Percentiles rank a stretch among this genome's conserved stretches.
Evolutionary conservation across 2,888 invertebrate species (phyloP).

Genomic region (Drosophila falleni): DNA sequence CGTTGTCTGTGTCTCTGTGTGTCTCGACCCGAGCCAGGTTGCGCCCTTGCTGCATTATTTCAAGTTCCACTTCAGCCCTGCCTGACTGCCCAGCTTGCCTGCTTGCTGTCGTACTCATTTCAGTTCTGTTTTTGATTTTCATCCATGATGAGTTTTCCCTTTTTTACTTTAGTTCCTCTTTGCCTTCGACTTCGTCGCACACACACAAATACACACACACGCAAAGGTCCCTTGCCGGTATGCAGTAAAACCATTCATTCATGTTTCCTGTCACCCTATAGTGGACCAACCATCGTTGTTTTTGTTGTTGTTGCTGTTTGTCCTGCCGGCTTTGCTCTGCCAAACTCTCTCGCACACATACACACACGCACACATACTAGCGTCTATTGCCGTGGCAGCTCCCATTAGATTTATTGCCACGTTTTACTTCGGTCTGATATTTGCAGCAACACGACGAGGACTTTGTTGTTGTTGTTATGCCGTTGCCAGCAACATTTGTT

Average conservation of each 20-base stretch:
- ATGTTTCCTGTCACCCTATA: slow-evolving; percentile 79
- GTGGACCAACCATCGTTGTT: slow-evolving; percentile 62
- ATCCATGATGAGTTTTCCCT: slow-evolving; percentile 81
- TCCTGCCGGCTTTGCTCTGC: slow-evolving; percentile 44
- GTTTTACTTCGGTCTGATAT: slow-evolving; percentile 73
- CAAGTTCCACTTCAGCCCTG: slow-evolving; percentile 75
- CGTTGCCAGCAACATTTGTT: slow-evolving; percentile 56
- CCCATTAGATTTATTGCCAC: slow-evolving; percentile 83
- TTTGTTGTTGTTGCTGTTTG: slow-evolving; percentile 31
- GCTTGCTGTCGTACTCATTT: slow-evolving; percentile 42
- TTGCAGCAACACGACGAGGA: slow-evolving; percentile 48
- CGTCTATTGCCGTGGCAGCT: slow-evolving; percentile 60
- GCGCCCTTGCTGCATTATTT: slow-evolving; percentile 75
- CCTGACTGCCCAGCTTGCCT: slow-evolving; percentile 32
- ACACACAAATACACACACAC: slow-evolving; percentile 22
- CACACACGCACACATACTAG: slow-evolving; percentile 12
- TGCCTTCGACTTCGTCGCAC: slow-evolving; percentile 36
- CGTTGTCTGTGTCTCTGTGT: slow-evolving; percentile 35
- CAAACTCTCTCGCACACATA: slow-evolving; percentile 6
- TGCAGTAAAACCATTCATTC: slow-evolving; percentile 79
- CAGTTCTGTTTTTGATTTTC: slow-evolving; percentile 80
- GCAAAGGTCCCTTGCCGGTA: slow-evolving; percentile 44
- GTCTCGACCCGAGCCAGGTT: slow-evolving; percentile 47
- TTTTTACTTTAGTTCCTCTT: slow-evolving; percentile 63
- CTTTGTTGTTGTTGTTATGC: slow-evolving; percentile 34